Base-by-base conservation (phyloP, 2,888 invertebrate species). In the Caradrina kadenii region DNA sequence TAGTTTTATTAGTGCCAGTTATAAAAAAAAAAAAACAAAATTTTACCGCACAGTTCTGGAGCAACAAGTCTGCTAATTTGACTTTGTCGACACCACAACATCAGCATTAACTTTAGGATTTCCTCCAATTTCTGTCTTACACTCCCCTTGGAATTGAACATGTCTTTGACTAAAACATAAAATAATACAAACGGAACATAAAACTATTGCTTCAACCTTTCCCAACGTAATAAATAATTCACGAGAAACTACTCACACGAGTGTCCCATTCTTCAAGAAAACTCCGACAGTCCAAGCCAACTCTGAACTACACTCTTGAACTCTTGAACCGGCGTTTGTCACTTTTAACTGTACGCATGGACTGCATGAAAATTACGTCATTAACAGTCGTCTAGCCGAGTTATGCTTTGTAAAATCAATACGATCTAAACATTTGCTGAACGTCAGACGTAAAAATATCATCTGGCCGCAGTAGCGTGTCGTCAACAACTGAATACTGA, bases 21-120 rank as follows among this genome's bases (percentile, higher is more conserved):
- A 4, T 39, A 5, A 45, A 45, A 45, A 15, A 53, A 54, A 19
- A 17, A n/a, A 50, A 42, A 19, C 1, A 26, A 0, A 13, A 21
- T 78, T 64, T 93, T 96, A 97, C 97, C 97, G 87, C 96, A 93
- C 77, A 93, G 92, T 90, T 96, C 96, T 73, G 96, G 93, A 87
- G 97, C 96, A 73, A 97, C 96, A 85, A 96, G 96, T 81, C 96
- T 96, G 86, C 97, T 96, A 60, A 97, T 97, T 92, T 97, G 96
- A 83, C 97, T 97, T 90, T 98, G 97, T 84, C 97, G 96, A 90
- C 98, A 98, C 98, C 98, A 98, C 60, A 98, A 96, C 88, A 98
- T 96, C 86, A 98, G 96, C 98, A 98, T 98, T 86, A 97, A 96
- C 92, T 98, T 98, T 87, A 98, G 96, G 78, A 98, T 96, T 89